Conservation (phyloP, 2,797 vertebrate genomes). For the Siniperca undulata region DNA sequence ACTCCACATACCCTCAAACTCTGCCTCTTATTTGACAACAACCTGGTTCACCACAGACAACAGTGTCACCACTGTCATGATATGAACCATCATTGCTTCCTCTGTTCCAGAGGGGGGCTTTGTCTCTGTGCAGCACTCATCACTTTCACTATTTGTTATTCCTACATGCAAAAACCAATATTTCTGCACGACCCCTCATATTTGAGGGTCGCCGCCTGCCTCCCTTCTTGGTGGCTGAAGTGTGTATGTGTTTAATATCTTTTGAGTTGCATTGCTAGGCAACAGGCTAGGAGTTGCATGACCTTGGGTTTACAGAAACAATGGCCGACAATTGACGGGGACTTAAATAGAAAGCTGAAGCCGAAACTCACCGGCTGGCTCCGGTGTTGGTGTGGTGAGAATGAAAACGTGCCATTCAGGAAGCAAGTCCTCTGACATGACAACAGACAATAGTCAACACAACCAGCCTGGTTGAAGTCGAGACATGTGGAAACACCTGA, state of each 20-base stretch:
- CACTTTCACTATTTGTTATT: slow-evolving; percentile 82
- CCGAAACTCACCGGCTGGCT: slow-evolving; percentile 53
- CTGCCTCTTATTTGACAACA: slow-evolving; percentile 46
- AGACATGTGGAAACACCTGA: slow-evolving; percentile 13
- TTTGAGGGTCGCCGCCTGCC: slow-evolving; percentile 79
- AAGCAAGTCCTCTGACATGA: slow-evolving; percentile 53
- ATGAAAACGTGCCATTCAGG: slow-evolving; percentile 47
- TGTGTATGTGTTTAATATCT: slow-evolving; percentile 85
- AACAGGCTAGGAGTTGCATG: slow-evolving; percentile 82
- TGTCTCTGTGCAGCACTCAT: slow-evolving; percentile 61
- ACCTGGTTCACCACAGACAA: slow-evolving; percentile 34
- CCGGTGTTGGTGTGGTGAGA: slow-evolving; percentile 37
- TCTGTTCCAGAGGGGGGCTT: slow-evolving; percentile 62
- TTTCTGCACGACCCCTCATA: slow-evolving; percentile 80
- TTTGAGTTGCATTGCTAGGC: slow-evolving; percentile 87
- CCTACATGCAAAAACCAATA: slow-evolving; percentile 88
- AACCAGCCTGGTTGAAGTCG: not conserved
- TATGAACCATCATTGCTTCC: slow-evolving; percentile 39
- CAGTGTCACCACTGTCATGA: slow-evolving; percentile 31
- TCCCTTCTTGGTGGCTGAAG: slow-evolving; percentile 78
- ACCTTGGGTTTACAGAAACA: slow-evolving; percentile 87
- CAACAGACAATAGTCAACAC: slow-evolving; percentile 40
- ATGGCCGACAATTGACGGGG: slow-evolving; percentile 78
- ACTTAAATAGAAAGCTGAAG: slow-evolving; percentile 77
- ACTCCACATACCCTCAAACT: slow-evolving; percentile 29